Percentiles rank a stretch among this genome's conserved stretches.
Conservation (phyloP, 1,140 invertebrate species). For the Drosophila sp. region DNA sequence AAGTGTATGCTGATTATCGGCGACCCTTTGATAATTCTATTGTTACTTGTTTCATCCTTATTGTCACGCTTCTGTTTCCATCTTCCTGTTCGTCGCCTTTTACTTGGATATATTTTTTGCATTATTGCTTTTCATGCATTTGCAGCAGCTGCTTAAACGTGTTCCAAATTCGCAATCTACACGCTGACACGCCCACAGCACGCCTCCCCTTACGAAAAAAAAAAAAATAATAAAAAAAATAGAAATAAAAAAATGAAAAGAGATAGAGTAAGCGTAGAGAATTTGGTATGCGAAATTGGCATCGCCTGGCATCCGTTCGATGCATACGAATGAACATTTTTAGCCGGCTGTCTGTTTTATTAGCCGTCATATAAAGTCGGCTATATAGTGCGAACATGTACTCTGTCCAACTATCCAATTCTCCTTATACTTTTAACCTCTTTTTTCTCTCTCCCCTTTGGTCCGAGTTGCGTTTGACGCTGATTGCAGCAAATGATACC, state of each 20-base stretch:
- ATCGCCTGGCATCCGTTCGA: slow-evolving; percentile 30
- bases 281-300: slow-evolving; percentile 57
- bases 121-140: slow-evolving; percentile 67
- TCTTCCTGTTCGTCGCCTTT: slow-evolving; percentile 20
- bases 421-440: background rate
- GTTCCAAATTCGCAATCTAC: slow-evolving; percentile 78
- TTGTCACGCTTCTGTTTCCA: slow-evolving; percentile 60
- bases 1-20: slow-evolving; percentile 16
- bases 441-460: background rate
- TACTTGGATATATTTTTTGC: slow-evolving; percentile 35
- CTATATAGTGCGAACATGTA: background rate
- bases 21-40: background rate
- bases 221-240: background rate
- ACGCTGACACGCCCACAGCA: slow-evolving; percentile 18
- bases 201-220: background rate
- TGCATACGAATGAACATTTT: slow-evolving; percentile 73
- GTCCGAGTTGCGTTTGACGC: slow-evolving; percentile 5
- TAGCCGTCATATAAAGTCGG: slow-evolving; percentile 67
- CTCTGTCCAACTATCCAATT: slow-evolving; percentile 4
- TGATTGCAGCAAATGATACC: slow-evolving; percentile 19
- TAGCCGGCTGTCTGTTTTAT: slow-evolving; percentile 60
- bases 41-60: slow-evolving; percentile 19
- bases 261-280: background rate
- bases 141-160: slow-evolving; percentile 78
- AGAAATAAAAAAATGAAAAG: no score